Base-by-base conservation (phyloP, 1,140 invertebrate species). In the Brachionus manjavacas region DNA sequence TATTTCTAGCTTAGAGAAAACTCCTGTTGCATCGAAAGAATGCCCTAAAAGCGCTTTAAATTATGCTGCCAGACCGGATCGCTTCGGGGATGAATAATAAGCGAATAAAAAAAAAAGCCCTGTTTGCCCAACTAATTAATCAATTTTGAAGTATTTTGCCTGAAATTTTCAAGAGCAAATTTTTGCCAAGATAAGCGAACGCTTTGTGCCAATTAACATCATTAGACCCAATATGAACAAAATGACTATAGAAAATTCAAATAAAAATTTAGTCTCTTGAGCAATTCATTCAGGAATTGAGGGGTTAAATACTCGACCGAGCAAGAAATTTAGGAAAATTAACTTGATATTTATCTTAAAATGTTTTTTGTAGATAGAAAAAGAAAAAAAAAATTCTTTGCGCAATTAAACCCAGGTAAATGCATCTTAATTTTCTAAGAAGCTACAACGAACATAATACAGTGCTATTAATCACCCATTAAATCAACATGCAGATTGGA, bases 91-190 rank as follows among this genome's bases (percentile, higher is more conserved):
- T 25, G 52, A 60, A 60, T 20, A 60, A 8, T 60, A 60, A 60
- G 52, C n/a, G 16, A 60, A 60, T 60, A 20, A 60, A 60, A 60
- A 60, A n/a, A 20, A 1, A 60, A 9, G 52, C 16, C 52, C 52
- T 60, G 16, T 60, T 60, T 60, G 52, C 52, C 25, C 20, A 68
- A 68, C 66, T 68, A 68, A 68, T 68, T 68, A 68, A 68, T 68
- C 66, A 68, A 68, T 31, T 68, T n/a, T 68, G 8, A 68, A 68
- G 31, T 68, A 68, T 68, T 68, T 68, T 3, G 28, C 66, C 39
- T 68, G 52, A 60, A 68, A 68, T 35, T 68, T 68, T 68, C 66
- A 68, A 68, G 66, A 68, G 66, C 25, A 68, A 31, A 68, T 68
- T 68, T 35, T 39, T 68, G 25, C 3, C 66, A 68, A 68, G 31